phyloP scores from a whole-genome alignment of 2,888 invertebrate genomes.

The Aproaerema taeniolella region DNA sequence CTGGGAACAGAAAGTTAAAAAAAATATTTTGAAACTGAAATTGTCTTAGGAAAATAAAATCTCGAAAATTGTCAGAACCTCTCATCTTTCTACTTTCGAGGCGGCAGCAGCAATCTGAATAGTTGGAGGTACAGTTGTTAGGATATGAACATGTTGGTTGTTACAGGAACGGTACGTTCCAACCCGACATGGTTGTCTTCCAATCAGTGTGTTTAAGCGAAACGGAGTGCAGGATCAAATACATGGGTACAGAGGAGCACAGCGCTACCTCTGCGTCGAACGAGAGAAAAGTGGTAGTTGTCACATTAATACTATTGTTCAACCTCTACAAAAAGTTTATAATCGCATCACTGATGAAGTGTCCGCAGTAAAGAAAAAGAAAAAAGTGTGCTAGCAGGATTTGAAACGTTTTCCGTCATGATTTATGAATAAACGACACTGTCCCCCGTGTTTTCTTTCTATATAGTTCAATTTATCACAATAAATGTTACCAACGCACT shows the following conservation, averaged over 20 bases:
- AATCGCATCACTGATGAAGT: conserved; percentile 54
- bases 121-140: no score
- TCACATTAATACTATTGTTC: conserved; percentile 45
- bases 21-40: no score
- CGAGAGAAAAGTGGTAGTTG: conserved; percentile 22
- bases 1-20: no score
- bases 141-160: no score
- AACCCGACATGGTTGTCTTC: conserved; percentile 57
- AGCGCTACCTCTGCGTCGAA: conserved; percentile 48
- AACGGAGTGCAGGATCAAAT: conserved; percentile 68
- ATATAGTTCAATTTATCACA: no score
- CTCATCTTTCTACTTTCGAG: no score
- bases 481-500: not conserved
- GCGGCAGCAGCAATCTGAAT: no score
- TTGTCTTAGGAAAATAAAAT: no score
- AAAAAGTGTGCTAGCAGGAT: no score
- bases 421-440: no score
- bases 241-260: conserved; percentile 60
- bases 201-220: conserved; percentile 51
- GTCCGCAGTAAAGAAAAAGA: conserved; percentile 42
- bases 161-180: conserved; percentile 73
- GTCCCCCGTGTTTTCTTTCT: not conserved
- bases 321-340: conserved; percentile 45
- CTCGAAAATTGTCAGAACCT: no score
- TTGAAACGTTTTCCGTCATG: no score